phyloP scores from a whole-genome alignment of 1,140 invertebrate species.

The Lethrus apterus region DNA sequence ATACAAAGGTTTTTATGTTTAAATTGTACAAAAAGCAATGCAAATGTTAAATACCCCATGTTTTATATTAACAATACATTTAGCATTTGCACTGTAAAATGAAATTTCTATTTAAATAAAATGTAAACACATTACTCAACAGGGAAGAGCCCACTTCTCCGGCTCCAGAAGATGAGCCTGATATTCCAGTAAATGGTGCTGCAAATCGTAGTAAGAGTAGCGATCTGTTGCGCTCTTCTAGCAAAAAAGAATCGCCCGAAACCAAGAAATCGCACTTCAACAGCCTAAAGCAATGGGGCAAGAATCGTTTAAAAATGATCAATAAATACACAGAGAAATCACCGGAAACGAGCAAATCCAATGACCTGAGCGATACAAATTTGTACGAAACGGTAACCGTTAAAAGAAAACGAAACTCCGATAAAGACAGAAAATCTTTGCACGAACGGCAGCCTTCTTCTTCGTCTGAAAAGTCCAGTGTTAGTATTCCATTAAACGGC shows the following conservation, averaged over 20 bases:
- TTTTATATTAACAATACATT: too few relatives aligned
- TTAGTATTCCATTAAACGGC: constrained; percentile 44
- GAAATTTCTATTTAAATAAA: too few relatives aligned
- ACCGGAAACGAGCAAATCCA: constrained; percentile 21
- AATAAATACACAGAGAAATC: constrained; percentile 37
- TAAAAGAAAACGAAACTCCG: constrained; percentile 45
- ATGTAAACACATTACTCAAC: constrained; percentile 16
- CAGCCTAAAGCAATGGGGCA: constrained; percentile 74
- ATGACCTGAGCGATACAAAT: constrained; percentile 37
- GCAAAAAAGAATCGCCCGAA: constrained; percentile 50
- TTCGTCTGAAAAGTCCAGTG: constrained; percentile 58
- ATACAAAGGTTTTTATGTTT: too few relatives aligned
- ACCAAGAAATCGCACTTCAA: constrained; percentile 69
- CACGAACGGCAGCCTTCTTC: constrained; percentile 71
- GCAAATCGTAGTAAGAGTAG: constrained; percentile 52
- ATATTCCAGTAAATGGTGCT: constrained; percentile 39
- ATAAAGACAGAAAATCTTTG: constrained; percentile 45
- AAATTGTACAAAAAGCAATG: too few relatives aligned
- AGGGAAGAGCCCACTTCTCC: constrained; percentile 31
- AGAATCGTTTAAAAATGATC: constrained; percentile 63
- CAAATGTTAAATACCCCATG: too few relatives aligned
- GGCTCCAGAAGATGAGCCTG: constrained; percentile 40
- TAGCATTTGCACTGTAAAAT: too few relatives aligned
- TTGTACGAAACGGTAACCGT: constrained; percentile 57
- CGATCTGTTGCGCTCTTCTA: constrained; percentile 50